Conservation (phyloP, 2,113 vertebrate genomes). For the Oryzias celebensis region DNA sequence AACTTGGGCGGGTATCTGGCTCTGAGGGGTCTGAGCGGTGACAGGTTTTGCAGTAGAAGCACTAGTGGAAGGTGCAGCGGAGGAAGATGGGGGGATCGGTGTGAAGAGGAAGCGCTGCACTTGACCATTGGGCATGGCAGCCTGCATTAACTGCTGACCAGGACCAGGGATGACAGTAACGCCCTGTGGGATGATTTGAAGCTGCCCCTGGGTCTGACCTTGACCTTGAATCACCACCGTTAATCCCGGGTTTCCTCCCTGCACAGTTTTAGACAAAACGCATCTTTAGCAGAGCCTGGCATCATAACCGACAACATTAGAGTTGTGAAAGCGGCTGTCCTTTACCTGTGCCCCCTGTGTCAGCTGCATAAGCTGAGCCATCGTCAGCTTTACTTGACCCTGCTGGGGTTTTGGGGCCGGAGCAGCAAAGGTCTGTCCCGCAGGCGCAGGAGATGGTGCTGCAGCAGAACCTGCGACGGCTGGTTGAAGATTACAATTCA, state of each 20-base stretch:
- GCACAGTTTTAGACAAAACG: neutral
- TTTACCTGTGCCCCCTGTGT: constrained; percentile 92
- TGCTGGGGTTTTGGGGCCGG: constrained; percentile 85
- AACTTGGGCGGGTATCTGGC: constrained; percentile 26
- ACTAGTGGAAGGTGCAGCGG: constrained; percentile 22
- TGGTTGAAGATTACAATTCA: constrained; percentile 83
- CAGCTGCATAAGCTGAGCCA: constrained; percentile 96
- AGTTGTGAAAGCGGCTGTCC: neutral
- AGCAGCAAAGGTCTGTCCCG: constrained; percentile 57
- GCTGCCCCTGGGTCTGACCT: constrained; percentile 96
- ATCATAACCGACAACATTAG: neutral
- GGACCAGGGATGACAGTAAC: constrained; percentile 92
- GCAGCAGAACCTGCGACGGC: constrained; percentile 61
- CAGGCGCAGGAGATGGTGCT: constrained; percentile 63
- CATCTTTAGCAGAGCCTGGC: neutral
- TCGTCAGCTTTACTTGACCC: constrained; percentile 96
- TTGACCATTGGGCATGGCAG: constrained; percentile 96
- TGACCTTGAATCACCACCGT: constrained; percentile 98
- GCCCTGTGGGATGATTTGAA: constrained; percentile 96
- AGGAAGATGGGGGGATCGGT: constrained; percentile 81
- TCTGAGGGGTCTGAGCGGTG: constrained; percentile 13
- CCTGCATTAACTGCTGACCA: constrained; percentile 98
- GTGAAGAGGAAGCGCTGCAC: constrained; percentile 98
- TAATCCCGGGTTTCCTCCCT: constrained; percentile 94
- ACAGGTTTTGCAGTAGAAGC: constrained; percentile 25